These are phyloP conservation scores for Microtus montanus DNA, from an alignment of 2,113 vertebrate genomes.

Conservation along the genomic window DNA sequence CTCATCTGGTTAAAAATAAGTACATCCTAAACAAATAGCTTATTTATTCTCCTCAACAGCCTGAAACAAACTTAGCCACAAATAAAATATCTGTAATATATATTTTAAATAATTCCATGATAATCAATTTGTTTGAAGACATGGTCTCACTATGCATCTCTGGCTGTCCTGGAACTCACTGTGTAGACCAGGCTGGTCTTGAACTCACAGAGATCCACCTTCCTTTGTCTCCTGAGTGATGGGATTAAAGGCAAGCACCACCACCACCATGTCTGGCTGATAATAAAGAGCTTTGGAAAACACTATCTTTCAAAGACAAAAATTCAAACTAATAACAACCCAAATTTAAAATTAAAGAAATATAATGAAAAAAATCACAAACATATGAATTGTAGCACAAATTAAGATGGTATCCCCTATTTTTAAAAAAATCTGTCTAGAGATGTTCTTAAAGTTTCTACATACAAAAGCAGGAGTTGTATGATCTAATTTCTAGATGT, in stretches of 20 bases:
- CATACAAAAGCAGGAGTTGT: background rate
- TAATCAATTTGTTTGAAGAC: background rate
- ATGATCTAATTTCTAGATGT: background rate
- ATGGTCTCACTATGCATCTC: background rate
- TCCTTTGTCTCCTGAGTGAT: background rate
- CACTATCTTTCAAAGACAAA: background rate
- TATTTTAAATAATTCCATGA: background rate
- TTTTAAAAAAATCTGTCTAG: background rate
- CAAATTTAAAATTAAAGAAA: constrained; percentile 7
- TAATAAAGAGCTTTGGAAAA: constrained; percentile 22
- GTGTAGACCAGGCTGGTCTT: background rate
- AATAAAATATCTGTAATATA: background rate
- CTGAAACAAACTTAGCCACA: background rate
- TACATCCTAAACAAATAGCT: constrained; percentile 5
- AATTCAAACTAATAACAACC: background rate
- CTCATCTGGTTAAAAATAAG: constrained; percentile 1
- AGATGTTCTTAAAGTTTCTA: constrained; percentile 22
- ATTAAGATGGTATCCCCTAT: background rate
- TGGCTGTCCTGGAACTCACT: background rate
- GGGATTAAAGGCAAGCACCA: background rate
- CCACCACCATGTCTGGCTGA: background rate
- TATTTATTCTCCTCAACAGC: background rate
- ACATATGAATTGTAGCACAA: background rate
- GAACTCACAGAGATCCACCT: background rate
- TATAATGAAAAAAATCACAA: background rate